A percentile compares a stretch with the other conserved stretches of the same genome.
Evolutionary conservation across 2,113 vertebrate genomes (phyloP).

Genomic region (Verasper variegatus): DNA sequence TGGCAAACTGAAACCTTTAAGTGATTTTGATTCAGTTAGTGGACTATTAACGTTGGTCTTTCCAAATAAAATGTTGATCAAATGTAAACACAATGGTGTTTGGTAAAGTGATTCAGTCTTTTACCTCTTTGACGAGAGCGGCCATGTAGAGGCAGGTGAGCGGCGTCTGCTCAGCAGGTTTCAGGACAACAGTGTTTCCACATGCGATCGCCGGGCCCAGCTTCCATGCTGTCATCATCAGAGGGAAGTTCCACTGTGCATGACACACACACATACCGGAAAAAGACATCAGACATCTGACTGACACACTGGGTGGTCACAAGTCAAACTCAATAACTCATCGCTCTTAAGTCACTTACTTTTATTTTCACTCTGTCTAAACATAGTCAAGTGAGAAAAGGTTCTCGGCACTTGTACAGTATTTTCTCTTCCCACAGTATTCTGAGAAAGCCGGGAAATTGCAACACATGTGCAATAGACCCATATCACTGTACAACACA

Average conservation of each 20-base stretch:
- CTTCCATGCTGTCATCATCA: constrained; percentile 99
- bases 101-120: not conserved
- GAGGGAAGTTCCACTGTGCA: constrained; percentile 97
- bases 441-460: constrained; percentile 77
- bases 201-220: constrained; percentile 95
- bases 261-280: constrained; percentile 35
- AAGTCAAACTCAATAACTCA: constrained; percentile 75
- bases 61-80: not conserved
- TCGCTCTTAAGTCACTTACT: constrained; percentile 73
- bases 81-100: not conserved
- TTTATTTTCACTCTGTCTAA: constrained; percentile 77
- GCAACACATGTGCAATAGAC: constrained; percentile 78
- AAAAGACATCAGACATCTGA: constrained; percentile 69
- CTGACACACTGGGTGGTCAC: constrained; percentile 76
- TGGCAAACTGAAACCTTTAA: constrained; percentile 35
- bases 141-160: constrained; percentile 96
- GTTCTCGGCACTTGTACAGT: constrained; percentile 68
- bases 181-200: constrained; percentile 96
- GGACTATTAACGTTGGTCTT: constrained; percentile 8
- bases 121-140: constrained; percentile 96
- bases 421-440: constrained; percentile 76
- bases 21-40: constrained; percentile 34
- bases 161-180: constrained; percentile 97
- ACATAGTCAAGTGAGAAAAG: constrained; percentile 76
- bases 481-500: constrained; percentile 72